Evolutionary conservation across 2,797 vertebrate genomes (phyloP).

Genomic region (Odontamblyopus rebecca): DNA sequence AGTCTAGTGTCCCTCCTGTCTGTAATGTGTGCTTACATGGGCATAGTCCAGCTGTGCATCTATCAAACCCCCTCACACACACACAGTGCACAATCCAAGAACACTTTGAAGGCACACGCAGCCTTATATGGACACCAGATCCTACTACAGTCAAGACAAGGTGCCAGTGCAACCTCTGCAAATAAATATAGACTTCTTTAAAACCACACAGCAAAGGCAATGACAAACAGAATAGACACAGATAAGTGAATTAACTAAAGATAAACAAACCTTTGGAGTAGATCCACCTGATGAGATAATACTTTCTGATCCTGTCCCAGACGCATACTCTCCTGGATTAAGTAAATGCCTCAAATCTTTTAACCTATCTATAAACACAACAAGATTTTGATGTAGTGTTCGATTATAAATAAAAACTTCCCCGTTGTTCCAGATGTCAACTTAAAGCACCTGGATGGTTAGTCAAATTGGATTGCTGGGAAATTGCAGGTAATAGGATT

Average conservation of each 20-base stretch:
- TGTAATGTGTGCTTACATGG: conserved; percentile 75
- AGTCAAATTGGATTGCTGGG: conserved; percentile 47
- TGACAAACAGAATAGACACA: neutral
- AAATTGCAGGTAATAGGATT: conserved; percentile 63
- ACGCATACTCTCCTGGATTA: conserved; percentile 47
- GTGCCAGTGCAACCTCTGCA: conserved; percentile 56
- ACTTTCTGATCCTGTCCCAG: conserved; percentile 5
- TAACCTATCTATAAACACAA: neutral
- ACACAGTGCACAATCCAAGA: conserved; percentile 46
- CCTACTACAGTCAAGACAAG: conserved; percentile 49
- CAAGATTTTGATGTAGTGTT: neutral
- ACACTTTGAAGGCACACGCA: conserved; percentile 54
- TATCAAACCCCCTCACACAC: conserved; percentile 58
- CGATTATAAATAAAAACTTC: neutral
- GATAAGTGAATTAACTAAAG: neutral
- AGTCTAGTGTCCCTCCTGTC: conserved; percentile 24
- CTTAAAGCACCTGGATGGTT: conserved; percentile 23
- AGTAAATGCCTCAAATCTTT: conserved; percentile 7
- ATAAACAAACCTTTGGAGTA: neutral
- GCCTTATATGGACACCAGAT: conserved; percentile 76
- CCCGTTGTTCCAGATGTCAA: neutral
- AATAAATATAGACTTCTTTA: conserved; percentile 17
- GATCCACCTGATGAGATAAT: neutral
- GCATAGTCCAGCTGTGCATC: conserved; percentile 62
- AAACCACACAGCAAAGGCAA: conserved; percentile 2